Conservation (phyloP, 2,888 invertebrate genomes). For the Conistra vaccinii region DNA sequence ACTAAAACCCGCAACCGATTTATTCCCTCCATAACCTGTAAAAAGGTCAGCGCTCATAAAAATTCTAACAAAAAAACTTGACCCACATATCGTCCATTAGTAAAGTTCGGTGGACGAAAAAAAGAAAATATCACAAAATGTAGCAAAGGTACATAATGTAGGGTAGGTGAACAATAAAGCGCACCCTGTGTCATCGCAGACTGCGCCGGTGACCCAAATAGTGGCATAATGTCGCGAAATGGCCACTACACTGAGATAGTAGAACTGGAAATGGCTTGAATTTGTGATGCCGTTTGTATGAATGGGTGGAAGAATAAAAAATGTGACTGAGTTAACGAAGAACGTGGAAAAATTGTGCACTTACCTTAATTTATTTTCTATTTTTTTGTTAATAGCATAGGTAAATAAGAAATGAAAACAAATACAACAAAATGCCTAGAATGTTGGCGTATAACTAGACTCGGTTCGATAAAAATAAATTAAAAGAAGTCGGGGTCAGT, state of each 20-base stretch:
- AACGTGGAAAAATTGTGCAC: neutral
- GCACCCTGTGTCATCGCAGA: slow-evolving; percentile 79
- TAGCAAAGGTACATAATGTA: slow-evolving; percentile 64
- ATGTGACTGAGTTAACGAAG: neutral
- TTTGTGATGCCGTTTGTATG: slow-evolving; percentile 21
- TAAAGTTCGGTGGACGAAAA: slow-evolving; percentile 53
- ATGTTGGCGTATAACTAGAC: neutral
- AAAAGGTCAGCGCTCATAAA: slow-evolving; percentile 50
- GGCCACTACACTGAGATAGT: slow-evolving; percentile 73
- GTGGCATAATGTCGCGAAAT: slow-evolving; percentile 83
- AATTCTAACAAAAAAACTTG: slow-evolving; percentile 53
- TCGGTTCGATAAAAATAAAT: neutral
- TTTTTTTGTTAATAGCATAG: neutral
- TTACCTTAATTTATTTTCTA: no score
- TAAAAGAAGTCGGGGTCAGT: neutral
- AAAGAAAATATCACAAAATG: slow-evolving; percentile 61
- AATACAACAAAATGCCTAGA: neutral
- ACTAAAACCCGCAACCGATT: slow-evolving; percentile 41
- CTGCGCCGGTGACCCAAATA: slow-evolving; percentile 88
- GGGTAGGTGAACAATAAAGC: slow-evolving; percentile 81
- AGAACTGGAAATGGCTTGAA: slow-evolving; percentile 60
- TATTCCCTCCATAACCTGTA: slow-evolving; percentile 36
- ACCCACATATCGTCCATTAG: slow-evolving; percentile 66
- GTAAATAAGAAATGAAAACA: no score
- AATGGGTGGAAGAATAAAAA: slow-evolving; percentile 1